phyloP scores from a whole-genome alignment of 2,113 vertebrate genomes.

The Bostrychus sinensis region DNA sequence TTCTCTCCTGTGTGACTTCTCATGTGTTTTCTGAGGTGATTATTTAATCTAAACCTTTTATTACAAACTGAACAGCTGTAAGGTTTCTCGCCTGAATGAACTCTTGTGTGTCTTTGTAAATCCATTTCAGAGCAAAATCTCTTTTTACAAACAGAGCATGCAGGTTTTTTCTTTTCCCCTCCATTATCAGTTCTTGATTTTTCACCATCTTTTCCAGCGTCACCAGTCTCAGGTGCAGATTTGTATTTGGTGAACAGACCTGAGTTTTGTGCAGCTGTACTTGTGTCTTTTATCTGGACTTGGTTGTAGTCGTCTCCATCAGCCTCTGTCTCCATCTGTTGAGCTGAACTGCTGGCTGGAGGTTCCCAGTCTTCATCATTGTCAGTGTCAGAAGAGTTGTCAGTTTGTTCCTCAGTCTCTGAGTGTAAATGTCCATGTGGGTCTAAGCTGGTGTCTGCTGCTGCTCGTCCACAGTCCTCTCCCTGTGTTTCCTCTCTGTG shows the following conservation, averaged over 20 bases:
- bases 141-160: not conserved
- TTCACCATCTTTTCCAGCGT: too few relatives aligned
- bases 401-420: not conserved
- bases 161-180: not conserved
- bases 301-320: not conserved
- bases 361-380: not conserved
- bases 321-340: not conserved
- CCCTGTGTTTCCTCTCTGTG: too few relatives aligned
- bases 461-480: too few relatives aligned
- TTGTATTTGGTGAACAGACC: too few relatives aligned
- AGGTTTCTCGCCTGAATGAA: not conserved
- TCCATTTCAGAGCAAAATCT: not conserved
- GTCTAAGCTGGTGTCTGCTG: not conserved
- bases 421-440: too few relatives aligned
- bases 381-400: not conserved
- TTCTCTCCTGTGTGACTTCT: not conserved
- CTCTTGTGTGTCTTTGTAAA: not conserved
- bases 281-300: not conserved
- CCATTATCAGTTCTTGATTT: too few relatives aligned
- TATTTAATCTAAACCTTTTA: not conserved
- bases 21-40: not conserved
- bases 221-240: too few relatives aligned
- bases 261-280: too few relatives aligned
- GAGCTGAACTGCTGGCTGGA: not conserved
- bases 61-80: not conserved